Evolutionary conservation across 2,888 invertebrate species (phyloP).

Genomic region (Carabus problematicus): DNA sequence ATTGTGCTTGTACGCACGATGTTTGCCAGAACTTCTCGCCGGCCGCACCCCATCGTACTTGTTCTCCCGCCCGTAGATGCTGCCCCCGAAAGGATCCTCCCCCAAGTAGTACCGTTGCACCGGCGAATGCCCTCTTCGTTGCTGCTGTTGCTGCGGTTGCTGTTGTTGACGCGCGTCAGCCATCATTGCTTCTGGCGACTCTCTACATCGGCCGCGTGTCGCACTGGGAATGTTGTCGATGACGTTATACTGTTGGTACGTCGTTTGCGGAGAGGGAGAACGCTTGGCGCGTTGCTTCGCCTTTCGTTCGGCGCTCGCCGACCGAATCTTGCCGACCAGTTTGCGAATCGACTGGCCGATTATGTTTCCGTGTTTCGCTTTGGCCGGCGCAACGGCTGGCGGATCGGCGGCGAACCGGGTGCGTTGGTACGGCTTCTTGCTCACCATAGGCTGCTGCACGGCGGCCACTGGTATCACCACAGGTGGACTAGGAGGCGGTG

Average conservation of each 20-base stretch:
- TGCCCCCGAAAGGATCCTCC: conserved; percentile 84
- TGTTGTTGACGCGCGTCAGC: conserved; percentile 53
- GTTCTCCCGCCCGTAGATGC: conserved; percentile 84
- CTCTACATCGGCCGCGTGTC: conserved; percentile 48
- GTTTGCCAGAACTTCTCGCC: conserved; percentile 54
- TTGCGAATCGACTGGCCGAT: conserved; percentile 79
- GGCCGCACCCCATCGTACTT: conserved; percentile 77
- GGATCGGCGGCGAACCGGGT: conserved; percentile 71
- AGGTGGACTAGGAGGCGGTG: conserved; percentile 53
- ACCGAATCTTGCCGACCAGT: conserved; percentile 82
- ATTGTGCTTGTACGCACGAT: conserved; percentile 53
- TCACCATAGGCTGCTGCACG: too few species aligned
- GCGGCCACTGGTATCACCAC: too few species aligned
- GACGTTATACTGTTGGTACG: conserved; percentile 65
- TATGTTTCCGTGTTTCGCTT: conserved; percentile 58
- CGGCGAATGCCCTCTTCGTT: conserved; percentile 58
- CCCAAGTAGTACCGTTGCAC: conserved; percentile 84
- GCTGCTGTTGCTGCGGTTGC: conserved; percentile 53
- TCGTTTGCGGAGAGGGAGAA: conserved; percentile 65
- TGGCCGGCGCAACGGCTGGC: conserved; percentile 50
- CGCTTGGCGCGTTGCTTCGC: conserved; percentile 66
- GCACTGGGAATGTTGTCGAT: conserved; percentile 59
- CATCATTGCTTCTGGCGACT: conserved; percentile 59
- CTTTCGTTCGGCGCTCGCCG: conserved; percentile 74
- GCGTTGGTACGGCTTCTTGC: conserved; percentile 70